Evolutionary conservation across 53 echinoderm and acorn worm genomes (phyloP), one percentile per base, ranked within the genome.

Genomic region (Mesocentrotus franciscanus): DNA sequence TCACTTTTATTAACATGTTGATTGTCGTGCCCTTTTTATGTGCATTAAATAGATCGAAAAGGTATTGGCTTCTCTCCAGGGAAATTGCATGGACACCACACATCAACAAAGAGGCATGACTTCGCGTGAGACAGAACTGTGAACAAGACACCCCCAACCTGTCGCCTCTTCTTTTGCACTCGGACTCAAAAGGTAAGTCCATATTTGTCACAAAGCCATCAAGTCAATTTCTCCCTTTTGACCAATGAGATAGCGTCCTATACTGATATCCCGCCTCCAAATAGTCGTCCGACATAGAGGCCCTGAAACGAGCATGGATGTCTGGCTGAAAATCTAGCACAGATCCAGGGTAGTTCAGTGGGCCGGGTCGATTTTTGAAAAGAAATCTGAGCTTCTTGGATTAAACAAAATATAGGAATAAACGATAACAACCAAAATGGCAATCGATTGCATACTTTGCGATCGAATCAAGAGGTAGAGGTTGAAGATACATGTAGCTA

Each of bases 231-330:
- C 18, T 81, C 81, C 9, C 42, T 81, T 81, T 81, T 9, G 20
- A 81, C 81, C 36, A 81, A 39, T 39, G 36, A 42, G 36, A 36
- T 36, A 76, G 27, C 81, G 36, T 33, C 20, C 42, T 8, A 7
- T 13, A 20, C 29, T 20, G 18, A 81, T 39, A 42, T 20, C 42
- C 81, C 81, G 81, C 39, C 81, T 81, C 81, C 79, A 39, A 79
- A 79, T n/a, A 79, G 79, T 79, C 8, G 79, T n/a, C 36, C 4
- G 8, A 79, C 35, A 35, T 20, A 18, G 22, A 42, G 42, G 81
- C 81, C 81, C 81, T 18, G 6, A 81, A 81, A 81, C 81, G 81
- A 81, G 81, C 81, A 81, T 81, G 81, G 81, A 36, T 20, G 13
- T 9, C 36, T 36, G 39, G 81, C 81, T 81, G 36, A 42, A 76